A percentile compares a stretch with the other conserved stretches of the same genome.
Evolutionary conservation across 53 echinoderm and acorn worm genomes (phyloP).

Genomic region (Zoroaster sp.): DNA sequence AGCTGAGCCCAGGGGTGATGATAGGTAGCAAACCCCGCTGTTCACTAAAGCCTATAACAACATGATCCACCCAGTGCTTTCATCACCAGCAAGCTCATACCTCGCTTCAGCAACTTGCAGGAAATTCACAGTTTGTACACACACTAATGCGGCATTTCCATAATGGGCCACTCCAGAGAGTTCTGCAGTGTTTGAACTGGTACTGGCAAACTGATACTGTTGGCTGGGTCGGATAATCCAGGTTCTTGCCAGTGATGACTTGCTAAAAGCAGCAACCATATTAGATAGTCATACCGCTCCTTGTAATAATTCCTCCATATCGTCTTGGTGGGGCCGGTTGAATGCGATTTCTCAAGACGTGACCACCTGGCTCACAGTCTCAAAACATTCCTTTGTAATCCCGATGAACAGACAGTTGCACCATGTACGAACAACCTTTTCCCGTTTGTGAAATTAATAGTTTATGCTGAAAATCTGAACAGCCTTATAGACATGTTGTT

Average conservation of each 20-base stretch:
- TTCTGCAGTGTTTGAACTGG: neutral
- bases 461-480: neutral
- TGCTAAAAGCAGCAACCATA: conserved; percentile 17
- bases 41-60: conserved; percentile 12
- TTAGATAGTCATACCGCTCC: neutral
- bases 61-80: conserved; percentile 41
- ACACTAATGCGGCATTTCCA: conserved; percentile 59
- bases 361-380: neutral
- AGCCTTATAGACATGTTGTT: neutral
- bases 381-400: no score
- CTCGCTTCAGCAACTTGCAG: neutral
- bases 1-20: conserved; percentile 9
- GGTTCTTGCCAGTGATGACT: conserved; percentile 4
- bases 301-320: neutral
- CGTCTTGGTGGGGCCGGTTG: neutral
- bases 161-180: neutral
- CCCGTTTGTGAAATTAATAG: neutral
- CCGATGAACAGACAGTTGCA: neutral
- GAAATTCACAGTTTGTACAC: conserved; percentile 61
- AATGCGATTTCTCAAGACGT: neutral
- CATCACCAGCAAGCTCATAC: neutral
- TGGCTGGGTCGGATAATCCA: neutral
- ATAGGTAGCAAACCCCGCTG: conserved; percentile 24
- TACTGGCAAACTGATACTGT: neutral
- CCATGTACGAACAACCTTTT: neutral